phyloP scores from a whole-genome alignment of 2,797 vertebrate species.

The Antrozous pallidus region DNA sequence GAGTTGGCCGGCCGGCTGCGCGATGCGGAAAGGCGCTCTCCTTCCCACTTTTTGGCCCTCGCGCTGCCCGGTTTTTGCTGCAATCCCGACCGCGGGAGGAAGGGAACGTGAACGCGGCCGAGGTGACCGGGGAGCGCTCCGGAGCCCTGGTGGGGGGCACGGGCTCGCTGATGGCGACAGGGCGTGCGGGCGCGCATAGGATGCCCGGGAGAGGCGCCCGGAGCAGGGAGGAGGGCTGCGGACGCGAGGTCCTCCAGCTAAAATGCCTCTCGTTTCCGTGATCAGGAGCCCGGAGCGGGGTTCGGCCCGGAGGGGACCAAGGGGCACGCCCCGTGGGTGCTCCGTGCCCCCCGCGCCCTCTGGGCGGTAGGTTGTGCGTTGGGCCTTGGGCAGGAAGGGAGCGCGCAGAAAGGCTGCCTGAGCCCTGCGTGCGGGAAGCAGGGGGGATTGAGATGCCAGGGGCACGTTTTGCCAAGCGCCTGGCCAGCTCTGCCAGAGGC shows the following conservation, averaged over 20 bases:
- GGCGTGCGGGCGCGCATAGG: too few relatives aligned
- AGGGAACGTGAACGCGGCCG: conserved; percentile 60
- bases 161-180: not conserved
- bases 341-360: not conserved
- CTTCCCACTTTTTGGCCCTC: conserved; percentile 73
- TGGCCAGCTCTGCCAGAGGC: conserved; percentile 78
- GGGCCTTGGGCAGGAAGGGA: conserved; percentile 58
- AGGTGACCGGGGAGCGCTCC: conserved; percentile 43
- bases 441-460: conserved; percentile 85
- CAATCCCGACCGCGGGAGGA: conserved; percentile 67
- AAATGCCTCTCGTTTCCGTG: not conserved
- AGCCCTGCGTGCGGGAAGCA: conserved; percentile 52
- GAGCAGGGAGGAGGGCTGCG: not conserved
- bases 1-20: conserved; percentile 35
- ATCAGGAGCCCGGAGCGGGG: not conserved
- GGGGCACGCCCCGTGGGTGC: not conserved
- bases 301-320: not conserved
- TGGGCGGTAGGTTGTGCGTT: conserved; percentile 56
- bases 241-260: not conserved
- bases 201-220: not conserved
- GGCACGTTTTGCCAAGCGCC: conserved; percentile 83
- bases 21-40: conserved; percentile 50
- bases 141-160: not conserved
- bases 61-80: conserved; percentile 68
- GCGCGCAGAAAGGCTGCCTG: conserved; percentile 67